Conservation (phyloP, 2,113 vertebrate genomes). For the Zosterops pallidus region DNA sequence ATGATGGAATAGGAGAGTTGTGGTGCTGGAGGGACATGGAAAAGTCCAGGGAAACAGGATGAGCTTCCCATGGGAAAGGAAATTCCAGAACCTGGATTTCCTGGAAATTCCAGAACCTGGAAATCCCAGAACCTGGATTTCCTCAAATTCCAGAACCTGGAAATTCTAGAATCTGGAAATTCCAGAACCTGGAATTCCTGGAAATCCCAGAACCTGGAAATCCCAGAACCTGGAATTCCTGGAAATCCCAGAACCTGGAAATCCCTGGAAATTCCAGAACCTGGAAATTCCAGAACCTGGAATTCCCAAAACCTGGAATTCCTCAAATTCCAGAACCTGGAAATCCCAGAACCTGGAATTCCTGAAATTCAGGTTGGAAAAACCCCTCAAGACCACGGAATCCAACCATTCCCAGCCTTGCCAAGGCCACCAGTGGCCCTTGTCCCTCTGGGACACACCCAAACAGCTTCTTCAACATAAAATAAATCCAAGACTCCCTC, state of each 20-base stretch:
- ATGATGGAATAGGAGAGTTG: fast-evolving
- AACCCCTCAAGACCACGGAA: neutral
- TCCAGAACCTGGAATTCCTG: no score
- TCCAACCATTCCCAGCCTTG: neutral
- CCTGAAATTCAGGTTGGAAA: neutral
- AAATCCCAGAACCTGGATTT: no score
- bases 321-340: no score
- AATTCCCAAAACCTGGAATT: no score
- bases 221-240: no score
- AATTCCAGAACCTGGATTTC: no score
- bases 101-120: no score
- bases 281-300: no score
- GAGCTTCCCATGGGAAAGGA: neutral
- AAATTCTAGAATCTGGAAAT: neutral
- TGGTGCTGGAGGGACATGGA: fast-evolving
- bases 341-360: no score
- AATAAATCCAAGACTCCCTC: neutral
- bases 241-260: no score
- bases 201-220: neutral
- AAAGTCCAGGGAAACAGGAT: neutral
- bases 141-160: no score
- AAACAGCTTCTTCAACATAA: neutral
- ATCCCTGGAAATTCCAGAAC: no score
- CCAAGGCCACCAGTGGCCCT: neutral
- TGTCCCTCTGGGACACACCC: neutral